Percentiles rank a stretch among this genome's conserved stretches.
Conservation (phyloP, 2,113 vertebrate species). For the Melierax canorus region DNA sequence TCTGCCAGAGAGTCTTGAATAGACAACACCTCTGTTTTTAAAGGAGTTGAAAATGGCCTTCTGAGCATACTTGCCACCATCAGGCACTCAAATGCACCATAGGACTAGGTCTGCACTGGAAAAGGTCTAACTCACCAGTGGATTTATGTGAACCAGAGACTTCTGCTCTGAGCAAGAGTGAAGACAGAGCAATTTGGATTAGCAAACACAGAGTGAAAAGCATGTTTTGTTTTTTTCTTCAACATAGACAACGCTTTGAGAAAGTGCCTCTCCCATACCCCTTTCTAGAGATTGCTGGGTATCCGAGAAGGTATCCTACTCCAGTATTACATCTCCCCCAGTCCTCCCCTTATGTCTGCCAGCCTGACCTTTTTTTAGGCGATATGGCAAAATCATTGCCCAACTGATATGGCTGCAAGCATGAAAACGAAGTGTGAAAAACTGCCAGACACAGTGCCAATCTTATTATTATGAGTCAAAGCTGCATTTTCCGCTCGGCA, state of each 20-base stretch:
- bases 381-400: neutral
- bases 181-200: neutral
- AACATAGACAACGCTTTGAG: neutral
- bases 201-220: neutral
- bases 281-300: neutral
- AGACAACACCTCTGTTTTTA: neutral
- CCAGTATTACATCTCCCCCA: neutral
- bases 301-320: neutral
- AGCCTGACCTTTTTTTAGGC: neutral
- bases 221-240: neutral
- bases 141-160: neutral
- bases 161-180: neutral
- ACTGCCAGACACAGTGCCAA: constrained; percentile 33
- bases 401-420: neutral
- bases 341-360: neutral
- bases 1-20: neutral
- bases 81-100: neutral
- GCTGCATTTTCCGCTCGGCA: neutral
- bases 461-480: constrained; percentile 56
- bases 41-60: neutral
- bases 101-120: neutral
- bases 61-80: neutral
- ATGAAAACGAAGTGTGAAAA: constrained; percentile 15
- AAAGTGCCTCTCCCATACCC: neutral
- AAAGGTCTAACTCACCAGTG: neutral